phyloP scores from a whole-genome alignment of 2,113 vertebrate genomes.

The Sorex fumeus region DNA sequence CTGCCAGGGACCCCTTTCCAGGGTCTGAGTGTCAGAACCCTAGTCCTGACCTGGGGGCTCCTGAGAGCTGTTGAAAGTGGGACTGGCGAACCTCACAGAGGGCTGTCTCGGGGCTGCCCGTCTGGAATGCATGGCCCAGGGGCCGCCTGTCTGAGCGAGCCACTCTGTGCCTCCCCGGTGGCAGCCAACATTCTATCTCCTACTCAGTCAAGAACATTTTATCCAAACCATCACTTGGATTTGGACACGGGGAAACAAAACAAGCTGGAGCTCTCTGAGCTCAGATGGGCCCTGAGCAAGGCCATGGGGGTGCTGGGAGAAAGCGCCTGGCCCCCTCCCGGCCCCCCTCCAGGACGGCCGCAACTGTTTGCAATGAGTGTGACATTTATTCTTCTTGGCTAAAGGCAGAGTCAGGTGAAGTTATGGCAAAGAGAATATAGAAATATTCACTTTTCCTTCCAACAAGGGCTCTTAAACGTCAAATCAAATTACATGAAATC shows the following conservation, averaged over 20 bases:
- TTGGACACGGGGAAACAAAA: conserved; percentile 28
- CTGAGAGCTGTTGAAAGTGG: neutral
- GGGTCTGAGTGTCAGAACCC: neutral
- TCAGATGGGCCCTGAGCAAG: neutral
- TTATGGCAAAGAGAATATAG: conserved; percentile 51
- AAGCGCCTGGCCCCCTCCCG: neutral
- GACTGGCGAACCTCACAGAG: neutral
- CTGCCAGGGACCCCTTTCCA: neutral
- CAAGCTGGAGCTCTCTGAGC: neutral
- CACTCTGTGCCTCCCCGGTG: neutral
- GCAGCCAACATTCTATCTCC: neutral
- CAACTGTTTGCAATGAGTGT: neutral
- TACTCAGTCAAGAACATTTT: neutral
- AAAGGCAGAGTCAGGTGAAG: conserved; percentile 58
- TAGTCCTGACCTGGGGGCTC: neutral
- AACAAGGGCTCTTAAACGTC: conserved; percentile 72
- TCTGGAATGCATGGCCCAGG: too few species aligned
- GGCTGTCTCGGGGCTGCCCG: neutral
- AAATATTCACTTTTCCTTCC: conserved; percentile 52
- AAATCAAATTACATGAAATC: conserved; percentile 63
- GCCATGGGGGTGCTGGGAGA: neutral
- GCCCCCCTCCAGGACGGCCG: neutral
- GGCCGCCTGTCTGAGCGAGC: neutral
- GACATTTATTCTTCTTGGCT: conserved; percentile 41
- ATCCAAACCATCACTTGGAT: neutral